Base-by-base conservation (phyloP, 1,140 invertebrate genomes). In the Aphelinus atriplicis region DNA sequence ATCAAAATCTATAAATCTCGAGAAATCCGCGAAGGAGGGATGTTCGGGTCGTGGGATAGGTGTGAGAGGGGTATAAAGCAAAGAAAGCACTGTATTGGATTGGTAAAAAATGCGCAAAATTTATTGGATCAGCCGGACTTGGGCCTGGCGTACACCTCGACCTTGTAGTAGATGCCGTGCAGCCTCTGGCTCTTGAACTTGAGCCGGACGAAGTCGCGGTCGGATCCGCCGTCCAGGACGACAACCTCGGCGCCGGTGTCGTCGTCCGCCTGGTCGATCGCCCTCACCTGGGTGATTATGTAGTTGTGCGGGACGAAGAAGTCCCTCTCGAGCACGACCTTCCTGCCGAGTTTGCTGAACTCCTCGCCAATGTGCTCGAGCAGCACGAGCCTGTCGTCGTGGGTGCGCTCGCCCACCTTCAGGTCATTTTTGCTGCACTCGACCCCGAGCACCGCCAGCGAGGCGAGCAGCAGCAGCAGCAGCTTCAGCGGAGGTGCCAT, bases 121-220 rank as follows among this genome's bases (percentile, higher is more conserved):
- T 26, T 26, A 26, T 26, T 26, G 26, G 26, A 26, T 26, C 26
- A 26, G 26, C 26, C 26, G 26, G 26, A 26, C 26, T 26, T 26
- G 26, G n/a, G 76, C n/a, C 58, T 55, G 47, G 82, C 85, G 74
- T 86, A 88, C 53, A 88, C 85, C 65, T 86, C 85, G 55, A 88
- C 77, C 50, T 84, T 84, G 71, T 86, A 88, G 77, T 86, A 85
- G 69, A 87, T 84, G n/a, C 86, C 85, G 48, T 81, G 80, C 68
- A 81, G 81, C 47, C 85, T 79, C 55, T 87, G 84, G 53, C 85
- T 87, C 70, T 85, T 86, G 65, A 88, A 85, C 4, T 57, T 51
- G 5, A 75, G 7, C 5, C 45, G 50, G 1, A 78, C 77, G 9
- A 46, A 75, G 26, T 63, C 43, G 6, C 51, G 51, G 2, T 42